Conservation (phyloP, 2,797 vertebrate species). For the Sebastes nivosus region DNA sequence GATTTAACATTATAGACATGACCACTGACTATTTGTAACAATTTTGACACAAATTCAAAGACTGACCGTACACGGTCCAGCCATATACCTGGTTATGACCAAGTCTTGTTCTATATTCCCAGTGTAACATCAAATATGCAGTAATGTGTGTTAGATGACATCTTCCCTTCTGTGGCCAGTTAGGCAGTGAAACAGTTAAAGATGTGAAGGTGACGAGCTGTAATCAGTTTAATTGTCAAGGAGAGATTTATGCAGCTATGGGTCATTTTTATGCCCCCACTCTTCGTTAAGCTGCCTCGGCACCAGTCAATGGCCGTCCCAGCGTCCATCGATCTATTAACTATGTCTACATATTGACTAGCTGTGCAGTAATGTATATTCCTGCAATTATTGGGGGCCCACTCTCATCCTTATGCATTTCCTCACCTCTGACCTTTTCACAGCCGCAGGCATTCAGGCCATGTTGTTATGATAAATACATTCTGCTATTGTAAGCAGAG, state of each 20-base stretch:
- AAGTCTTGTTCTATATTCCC: background rate
- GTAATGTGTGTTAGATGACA: background rate
- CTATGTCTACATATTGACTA: conserved; percentile 47
- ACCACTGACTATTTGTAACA: too few relatives aligned
- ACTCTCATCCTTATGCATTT: conserved; percentile 50
- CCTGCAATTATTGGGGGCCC: conserved; percentile 22
- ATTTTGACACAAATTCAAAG: too few relatives aligned
- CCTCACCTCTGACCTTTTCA: conserved; percentile 61
- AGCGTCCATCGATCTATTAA: conserved; percentile 39
- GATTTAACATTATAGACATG: too few relatives aligned
- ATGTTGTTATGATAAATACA: conserved; percentile 40
- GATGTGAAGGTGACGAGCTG: conserved; percentile 14
- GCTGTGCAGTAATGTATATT: conserved; percentile 38
- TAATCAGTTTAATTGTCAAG: conserved; percentile 38
- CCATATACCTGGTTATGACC: too few relatives aligned
- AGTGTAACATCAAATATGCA: background rate
- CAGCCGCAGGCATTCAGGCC: conserved; percentile 34
- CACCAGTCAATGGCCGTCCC: conserved; percentile 9
- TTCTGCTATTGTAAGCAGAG: conserved; percentile 10
- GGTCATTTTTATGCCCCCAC: conserved; percentile 24
- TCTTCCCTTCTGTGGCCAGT: background rate
- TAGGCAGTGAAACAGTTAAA: conserved; percentile 23
- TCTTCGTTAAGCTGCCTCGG: conserved; percentile 14
- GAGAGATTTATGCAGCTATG: conserved; percentile 19
- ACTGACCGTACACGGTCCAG: too few relatives aligned